A percentile compares a stretch with the other conserved stretches of the same genome.
These are phyloP conservation scores for Brachypalpus laphriformis DNA, from an alignment of 2,888 invertebrate genomes.

Conservation along the genomic window DNA sequence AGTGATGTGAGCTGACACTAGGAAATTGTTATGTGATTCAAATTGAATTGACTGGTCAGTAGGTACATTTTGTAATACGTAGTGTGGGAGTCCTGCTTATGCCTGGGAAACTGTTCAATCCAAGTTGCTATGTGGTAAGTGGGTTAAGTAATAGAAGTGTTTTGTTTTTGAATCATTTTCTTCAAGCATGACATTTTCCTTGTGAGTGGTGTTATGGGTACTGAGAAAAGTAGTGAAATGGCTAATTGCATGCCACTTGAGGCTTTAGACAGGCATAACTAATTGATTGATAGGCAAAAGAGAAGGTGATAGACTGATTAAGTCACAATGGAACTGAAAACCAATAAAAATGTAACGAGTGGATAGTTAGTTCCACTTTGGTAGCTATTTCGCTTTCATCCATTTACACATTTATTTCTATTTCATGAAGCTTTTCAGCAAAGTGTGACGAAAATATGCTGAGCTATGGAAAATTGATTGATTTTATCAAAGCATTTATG, in stretches of 20 bases:
- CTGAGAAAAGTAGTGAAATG: background rate
- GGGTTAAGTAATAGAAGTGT: conserved; percentile 55
- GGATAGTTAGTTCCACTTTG: conserved; percentile 15
- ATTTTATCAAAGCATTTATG: background rate
- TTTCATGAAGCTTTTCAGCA: background rate
- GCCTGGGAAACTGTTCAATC: conserved; percentile 50
- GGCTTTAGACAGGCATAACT: background rate
- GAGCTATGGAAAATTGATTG: background rate
- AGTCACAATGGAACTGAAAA: conserved; percentile 12
- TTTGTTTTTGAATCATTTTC: background rate
- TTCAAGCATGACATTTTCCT: conserved; percentile 22
- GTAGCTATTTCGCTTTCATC: background rate
- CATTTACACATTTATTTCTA: background rate
- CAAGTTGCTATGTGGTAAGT: conserved; percentile 39
- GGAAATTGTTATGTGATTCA: conserved; percentile 68
- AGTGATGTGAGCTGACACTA: conserved; percentile 53
- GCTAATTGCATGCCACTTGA: background rate
- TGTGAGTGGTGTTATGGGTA: conserved; percentile 16
- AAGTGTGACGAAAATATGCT: background rate
- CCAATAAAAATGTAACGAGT: conserved; percentile 30
- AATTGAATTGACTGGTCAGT: conserved; percentile 53
- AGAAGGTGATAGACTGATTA: background rate
- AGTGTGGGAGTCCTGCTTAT: conserved; percentile 64
- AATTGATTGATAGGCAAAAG: background rate
- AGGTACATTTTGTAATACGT: too few species aligned